Evolutionary conservation across 2,113 vertebrate genomes (phyloP).

Genomic region (Delphinapterus leucas): DNA sequence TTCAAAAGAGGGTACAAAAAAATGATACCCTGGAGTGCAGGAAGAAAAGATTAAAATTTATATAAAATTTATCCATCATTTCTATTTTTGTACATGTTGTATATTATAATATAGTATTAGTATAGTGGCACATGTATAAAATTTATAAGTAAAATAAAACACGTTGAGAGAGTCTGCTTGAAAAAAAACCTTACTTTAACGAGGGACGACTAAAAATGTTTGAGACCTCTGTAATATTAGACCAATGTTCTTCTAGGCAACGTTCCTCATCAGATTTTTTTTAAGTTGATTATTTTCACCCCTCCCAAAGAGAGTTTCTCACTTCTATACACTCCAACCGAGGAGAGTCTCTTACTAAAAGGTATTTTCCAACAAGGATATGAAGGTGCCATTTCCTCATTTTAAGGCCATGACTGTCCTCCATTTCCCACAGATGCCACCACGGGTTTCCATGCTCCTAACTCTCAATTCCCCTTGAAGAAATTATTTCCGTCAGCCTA

Average conservation of each 20-base stretch:
- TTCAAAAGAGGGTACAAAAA: background rate
- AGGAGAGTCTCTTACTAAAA: background rate
- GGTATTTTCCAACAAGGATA: background rate
- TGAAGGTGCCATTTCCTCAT: background rate
- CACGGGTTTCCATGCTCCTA: background rate
- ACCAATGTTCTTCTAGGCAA: background rate
- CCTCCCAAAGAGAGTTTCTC: background rate
- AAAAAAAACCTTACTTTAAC: background rate
- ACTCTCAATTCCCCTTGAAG: background rate
- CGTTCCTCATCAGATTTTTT: background rate
- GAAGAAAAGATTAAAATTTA: background rate
- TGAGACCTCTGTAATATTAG: background rate
- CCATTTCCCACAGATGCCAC: background rate
- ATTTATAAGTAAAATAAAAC: background rate
- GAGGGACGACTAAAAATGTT: background rate
- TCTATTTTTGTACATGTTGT: background rate
- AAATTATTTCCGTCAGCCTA: background rate
- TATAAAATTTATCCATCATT: background rate
- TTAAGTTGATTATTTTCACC: background rate
- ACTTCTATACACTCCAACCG: background rate
- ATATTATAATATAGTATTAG: background rate
- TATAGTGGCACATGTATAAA: background rate
- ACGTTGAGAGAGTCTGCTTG: background rate
- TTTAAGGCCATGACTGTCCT: background rate
- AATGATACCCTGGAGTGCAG: background rate